Percentiles rank a stretch among this genome's conserved stretches.
Conservation (phyloP, 2,113 vertebrate genomes). For the Formicarius rufipectus region DNA sequence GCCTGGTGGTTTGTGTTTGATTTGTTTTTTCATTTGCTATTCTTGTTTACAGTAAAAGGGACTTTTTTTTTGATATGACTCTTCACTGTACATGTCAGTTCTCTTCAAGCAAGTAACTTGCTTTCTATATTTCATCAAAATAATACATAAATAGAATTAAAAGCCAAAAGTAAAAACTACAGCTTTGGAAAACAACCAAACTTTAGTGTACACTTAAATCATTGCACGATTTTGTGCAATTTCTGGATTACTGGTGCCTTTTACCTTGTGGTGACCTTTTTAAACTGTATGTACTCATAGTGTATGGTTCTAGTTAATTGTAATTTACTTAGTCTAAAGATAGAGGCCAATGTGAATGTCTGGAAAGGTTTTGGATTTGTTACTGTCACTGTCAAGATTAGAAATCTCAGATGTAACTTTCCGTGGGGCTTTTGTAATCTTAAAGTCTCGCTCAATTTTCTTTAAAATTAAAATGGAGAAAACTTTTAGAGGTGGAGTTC, state of each 20-base stretch:
- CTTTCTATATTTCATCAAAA: background rate
- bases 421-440: background rate
- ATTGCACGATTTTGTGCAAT: background rate
- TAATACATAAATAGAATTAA: background rate
- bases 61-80: fast-evolving
- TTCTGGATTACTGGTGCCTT: background rate
- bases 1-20: background rate
- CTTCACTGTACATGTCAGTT: background rate
- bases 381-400: background rate
- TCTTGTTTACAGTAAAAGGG: background rate
- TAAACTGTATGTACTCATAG: background rate
- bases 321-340: background rate
- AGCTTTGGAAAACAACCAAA: background rate
- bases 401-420: background rate
- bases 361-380: background rate
- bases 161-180: background rate
- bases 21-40: background rate
- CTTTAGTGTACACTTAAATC: background rate
- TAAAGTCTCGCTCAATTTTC: background rate
- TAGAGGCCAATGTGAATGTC: background rate
- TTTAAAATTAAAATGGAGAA: background rate
- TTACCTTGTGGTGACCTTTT: background rate
- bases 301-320: background rate
- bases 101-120: background rate
- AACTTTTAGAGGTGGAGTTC: background rate